phyloP scores from a whole-genome alignment of 2,888 invertebrate species.

The Gibbula magus region DNA sequence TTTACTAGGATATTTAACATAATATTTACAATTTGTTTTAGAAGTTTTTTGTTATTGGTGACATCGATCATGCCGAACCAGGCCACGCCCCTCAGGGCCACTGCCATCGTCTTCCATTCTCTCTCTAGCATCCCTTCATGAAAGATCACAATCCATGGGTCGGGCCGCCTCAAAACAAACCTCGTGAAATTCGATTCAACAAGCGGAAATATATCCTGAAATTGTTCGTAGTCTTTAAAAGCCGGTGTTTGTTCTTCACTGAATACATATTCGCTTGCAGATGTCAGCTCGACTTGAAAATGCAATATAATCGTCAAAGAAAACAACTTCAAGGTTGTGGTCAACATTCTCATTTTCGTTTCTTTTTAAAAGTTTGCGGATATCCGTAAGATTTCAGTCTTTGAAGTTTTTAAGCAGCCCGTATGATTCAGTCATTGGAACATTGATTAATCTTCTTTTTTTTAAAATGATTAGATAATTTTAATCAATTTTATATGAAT shows the following conservation, averaged over 20 bases:
- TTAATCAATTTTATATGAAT: too few relatives aligned
- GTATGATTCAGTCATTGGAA: too few relatives aligned
- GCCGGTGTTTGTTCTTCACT: conserved; percentile 35
- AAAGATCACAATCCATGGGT: conserved; percentile 61
- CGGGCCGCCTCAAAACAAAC: conserved; percentile 46
- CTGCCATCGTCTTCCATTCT: conserved; percentile 60
- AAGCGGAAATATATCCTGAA: conserved; percentile 56
- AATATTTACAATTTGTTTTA: conserved; percentile 49
- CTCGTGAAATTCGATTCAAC: conserved; percentile 52
- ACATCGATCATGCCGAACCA: conserved; percentile 58
- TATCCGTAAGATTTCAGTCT: too few relatives aligned
- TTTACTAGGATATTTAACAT: background rate
- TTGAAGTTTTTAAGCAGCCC: too few relatives aligned
- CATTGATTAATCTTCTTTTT: too few relatives aligned
- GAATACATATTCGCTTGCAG: background rate
- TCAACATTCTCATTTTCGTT: too few relatives aligned
- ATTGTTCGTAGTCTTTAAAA: conserved; percentile 48
- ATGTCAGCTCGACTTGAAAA: too few relatives aligned
- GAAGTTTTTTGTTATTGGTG: conserved; percentile 39
- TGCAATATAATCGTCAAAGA: too few relatives aligned
- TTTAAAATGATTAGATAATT: too few relatives aligned
- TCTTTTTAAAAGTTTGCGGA: too few relatives aligned
- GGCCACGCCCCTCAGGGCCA: conserved; percentile 51
- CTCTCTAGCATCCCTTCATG: conserved; percentile 50
- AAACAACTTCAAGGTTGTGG: too few relatives aligned